Conservation (phyloP, 2,888 invertebrate species). For the Itoplectis maculator region DNA sequence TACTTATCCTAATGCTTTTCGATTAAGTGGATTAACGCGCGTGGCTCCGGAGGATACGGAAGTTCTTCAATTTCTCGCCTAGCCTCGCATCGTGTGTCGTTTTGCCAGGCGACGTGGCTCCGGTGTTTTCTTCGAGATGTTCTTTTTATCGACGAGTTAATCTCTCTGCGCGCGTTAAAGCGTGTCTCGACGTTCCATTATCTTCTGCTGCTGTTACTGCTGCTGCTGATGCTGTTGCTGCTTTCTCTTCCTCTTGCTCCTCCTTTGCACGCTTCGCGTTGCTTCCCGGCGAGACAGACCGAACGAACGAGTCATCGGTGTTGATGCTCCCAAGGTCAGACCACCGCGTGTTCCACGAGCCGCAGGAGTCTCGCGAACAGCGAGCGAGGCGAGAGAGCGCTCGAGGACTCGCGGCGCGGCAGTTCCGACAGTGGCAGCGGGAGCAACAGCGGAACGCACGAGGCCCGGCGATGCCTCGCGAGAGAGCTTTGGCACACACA, state of each 20-base stretch:
- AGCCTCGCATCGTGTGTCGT: no score
- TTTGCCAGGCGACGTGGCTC: no score
- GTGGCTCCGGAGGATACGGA: background rate
- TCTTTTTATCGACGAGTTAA: no score
- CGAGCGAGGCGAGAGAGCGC: constrained; percentile 22
- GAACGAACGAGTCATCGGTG: background rate
- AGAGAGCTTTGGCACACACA: constrained; percentile 19
- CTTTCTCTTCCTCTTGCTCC: background rate
- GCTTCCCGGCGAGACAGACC: background rate
- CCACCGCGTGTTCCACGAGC: constrained; percentile 30
- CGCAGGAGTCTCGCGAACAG: constrained; percentile 2
- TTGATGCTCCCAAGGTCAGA: constrained; percentile 27
- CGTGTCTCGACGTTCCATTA: no score
- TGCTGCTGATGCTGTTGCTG: background rate
- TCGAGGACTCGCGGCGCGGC: no score
- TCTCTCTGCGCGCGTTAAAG: no score
- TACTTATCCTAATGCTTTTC: constrained; percentile 13
- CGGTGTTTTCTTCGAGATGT: no score
- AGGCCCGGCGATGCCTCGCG: constrained; percentile 44
- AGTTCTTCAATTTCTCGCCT: background rate
- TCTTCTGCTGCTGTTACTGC: no score
- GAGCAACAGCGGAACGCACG: constrained; percentile 33
- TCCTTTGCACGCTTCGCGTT: background rate
- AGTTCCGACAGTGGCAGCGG: constrained; percentile 31
- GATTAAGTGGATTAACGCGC: constrained; percentile 1